Conservation (phyloP, 2,888 invertebrate genomes). For the Phortica magna region DNA sequence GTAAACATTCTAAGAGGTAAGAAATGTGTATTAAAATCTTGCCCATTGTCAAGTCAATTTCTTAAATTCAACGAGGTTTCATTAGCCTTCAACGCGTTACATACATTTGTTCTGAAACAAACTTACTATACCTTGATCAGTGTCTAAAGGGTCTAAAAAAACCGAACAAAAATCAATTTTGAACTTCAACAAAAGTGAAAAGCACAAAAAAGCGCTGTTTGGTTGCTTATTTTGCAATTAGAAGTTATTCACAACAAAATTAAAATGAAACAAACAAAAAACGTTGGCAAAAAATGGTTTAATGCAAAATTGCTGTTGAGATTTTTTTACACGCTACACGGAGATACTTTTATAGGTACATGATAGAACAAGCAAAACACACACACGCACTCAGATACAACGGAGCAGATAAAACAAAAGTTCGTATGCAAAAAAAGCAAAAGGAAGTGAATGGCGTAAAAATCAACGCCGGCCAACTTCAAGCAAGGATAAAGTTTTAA, state of each 20-base stretch:
- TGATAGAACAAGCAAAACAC: conserved; percentile 58
- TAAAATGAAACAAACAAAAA: background rate
- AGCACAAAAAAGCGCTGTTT: background rate
- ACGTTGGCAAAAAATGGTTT: background rate
- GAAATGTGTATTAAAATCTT: too few relatives aligned
- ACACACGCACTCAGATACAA: conserved; percentile 45
- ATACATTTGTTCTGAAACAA: too few relatives aligned
- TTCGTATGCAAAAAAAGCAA: too few relatives aligned
- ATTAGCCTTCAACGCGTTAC: too few relatives aligned
- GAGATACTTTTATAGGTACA: background rate
- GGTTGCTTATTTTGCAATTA: conserved; percentile 4
- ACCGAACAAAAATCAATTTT: too few relatives aligned
- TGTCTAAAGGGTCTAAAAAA: too few relatives aligned
- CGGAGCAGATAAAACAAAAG: conserved; percentile 9
- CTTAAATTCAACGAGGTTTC: too few relatives aligned
- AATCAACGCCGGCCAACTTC: conserved; percentile 18
- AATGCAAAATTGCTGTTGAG: conserved; percentile 7
- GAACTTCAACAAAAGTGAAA: too few relatives aligned
- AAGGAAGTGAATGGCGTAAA: background rate
- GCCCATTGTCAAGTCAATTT: too few relatives aligned
- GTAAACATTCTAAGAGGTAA: too few relatives aligned
- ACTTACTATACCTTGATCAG: too few relatives aligned
- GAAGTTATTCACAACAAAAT: background rate
- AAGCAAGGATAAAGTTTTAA: conserved; percentile 62
- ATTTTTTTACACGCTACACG: background rate